These are phyloP conservation scores for Cantharis rustica DNA, from an alignment of 2,888 invertebrate species.

Conservation along the genomic window DNA sequence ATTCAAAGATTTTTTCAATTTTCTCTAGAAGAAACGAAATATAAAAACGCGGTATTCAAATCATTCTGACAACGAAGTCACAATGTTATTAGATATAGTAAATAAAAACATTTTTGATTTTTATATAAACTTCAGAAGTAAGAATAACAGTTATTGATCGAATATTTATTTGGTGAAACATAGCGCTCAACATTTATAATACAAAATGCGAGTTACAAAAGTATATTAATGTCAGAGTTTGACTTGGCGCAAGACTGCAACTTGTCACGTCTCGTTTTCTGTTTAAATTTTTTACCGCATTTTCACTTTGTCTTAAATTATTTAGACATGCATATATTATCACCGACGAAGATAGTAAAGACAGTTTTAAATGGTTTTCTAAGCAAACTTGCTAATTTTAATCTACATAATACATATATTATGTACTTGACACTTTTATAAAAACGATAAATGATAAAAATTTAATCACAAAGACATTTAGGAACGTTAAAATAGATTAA, in stretches of 20 bases:
- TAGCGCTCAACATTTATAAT: constrained; percentile 23
- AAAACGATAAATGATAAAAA: neutral
- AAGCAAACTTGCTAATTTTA: neutral
- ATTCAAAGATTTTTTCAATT: neutral
- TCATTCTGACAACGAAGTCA: neutral
- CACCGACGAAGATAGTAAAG: neutral
- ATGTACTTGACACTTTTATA: too few species aligned
- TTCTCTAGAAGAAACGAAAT: neutral
- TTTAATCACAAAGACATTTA: neutral
- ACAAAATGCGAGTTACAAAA: constrained; percentile 27
- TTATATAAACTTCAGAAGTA: neutral
- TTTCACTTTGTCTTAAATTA: constrained; percentile 22
- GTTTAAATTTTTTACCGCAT: constrained; percentile 24
- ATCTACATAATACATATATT: too few species aligned
- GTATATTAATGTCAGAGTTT: constrained; percentile 26
- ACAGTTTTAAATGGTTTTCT: neutral
- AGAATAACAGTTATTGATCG: constrained; percentile 15
- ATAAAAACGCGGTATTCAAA: neutral
- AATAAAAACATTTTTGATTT: neutral
- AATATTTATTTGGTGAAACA: constrained; percentile 19
- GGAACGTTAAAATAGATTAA: neutral
- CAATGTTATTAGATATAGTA: neutral
- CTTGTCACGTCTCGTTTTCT: constrained; percentile 26
- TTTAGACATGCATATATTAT: constrained; percentile 21
- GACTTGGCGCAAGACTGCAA: constrained; percentile 22